A percentile compares a stretch with the other conserved stretches of the same genome.
Conservation (phyloP, 2,888 invertebrate species). For the Athrips mouffetella region DNA sequence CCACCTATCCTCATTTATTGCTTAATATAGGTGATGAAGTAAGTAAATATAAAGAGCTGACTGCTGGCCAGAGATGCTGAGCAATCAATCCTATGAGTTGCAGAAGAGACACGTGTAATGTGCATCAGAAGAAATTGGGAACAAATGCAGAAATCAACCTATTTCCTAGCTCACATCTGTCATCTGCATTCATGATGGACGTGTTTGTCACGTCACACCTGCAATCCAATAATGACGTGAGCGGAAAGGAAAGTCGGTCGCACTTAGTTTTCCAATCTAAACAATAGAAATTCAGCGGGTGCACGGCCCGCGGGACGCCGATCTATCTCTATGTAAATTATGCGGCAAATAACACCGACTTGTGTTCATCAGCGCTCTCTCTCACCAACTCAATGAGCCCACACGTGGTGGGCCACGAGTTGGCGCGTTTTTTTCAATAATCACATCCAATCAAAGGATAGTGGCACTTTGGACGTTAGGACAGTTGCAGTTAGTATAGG, state of each 20-base stretch:
- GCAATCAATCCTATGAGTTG: not conserved
- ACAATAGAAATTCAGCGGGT: slow-evolving; percentile 78
- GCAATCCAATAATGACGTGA: slow-evolving; percentile 66
- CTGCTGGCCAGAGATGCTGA: too few relatives aligned
- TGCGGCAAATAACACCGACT: slow-evolving; percentile 70
- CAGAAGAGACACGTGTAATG: not conserved
- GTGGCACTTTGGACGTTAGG: too few relatives aligned
- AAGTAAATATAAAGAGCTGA: too few relatives aligned
- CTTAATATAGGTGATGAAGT: too few relatives aligned
- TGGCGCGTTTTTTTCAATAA: slow-evolving; percentile 21
- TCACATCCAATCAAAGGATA: slow-evolving; percentile 19
- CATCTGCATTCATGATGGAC: slow-evolving; percentile 17
- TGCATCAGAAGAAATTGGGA: not conserved
- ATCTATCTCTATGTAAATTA: slow-evolving; percentile 78
- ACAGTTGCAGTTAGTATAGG: slow-evolving; percentile 10
- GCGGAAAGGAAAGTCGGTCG: slow-evolving; percentile 63
- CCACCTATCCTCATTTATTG: too few relatives aligned
- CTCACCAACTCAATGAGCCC: not conserved
- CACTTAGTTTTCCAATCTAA: slow-evolving; percentile 78
- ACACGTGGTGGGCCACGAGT: slow-evolving; percentile 43
- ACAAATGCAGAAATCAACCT: not conserved
- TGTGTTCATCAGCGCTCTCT: slow-evolving; percentile 52
- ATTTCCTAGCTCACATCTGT: slow-evolving; percentile 12
- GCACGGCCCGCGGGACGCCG: slow-evolving; percentile 68
- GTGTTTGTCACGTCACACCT: slow-evolving; percentile 36